phyloP scores from a whole-genome alignment of 2,888 invertebrate genomes.

The Synanthedon andrenaeformis region DNA sequence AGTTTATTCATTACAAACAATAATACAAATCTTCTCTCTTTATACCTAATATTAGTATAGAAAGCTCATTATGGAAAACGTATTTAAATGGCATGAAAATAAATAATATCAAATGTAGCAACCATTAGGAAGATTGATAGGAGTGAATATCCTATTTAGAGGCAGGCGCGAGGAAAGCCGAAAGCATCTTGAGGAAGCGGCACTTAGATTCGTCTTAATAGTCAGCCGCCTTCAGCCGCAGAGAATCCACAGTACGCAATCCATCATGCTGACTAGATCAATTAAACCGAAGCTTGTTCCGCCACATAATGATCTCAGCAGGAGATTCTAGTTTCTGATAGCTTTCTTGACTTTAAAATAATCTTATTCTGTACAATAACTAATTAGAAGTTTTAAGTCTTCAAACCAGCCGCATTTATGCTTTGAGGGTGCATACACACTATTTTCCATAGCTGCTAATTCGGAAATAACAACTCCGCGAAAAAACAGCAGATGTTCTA shows the following conservation, averaged over 20 bases:
- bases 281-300: constrained; percentile 33
- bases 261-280: constrained; percentile 46
- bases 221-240: constrained; percentile 21
- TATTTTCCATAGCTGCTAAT: too few species aligned
- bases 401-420: too few species aligned
- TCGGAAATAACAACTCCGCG: too few species aligned
- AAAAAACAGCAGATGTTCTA: too few species aligned
- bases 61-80: background rate
- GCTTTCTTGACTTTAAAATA: background rate
- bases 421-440: too few species aligned
- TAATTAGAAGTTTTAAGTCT: too few species aligned
- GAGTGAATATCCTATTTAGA: constrained; percentile 7
- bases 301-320: constrained; percentile 20
- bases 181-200: constrained; percentile 20
- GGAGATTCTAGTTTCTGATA: constrained; percentile 16
- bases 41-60: too few species aligned
- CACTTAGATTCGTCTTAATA: constrained; percentile 35
- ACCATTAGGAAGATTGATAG: constrained; percentile 12
- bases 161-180: constrained; percentile 10
- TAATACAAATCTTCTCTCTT: too few species aligned
- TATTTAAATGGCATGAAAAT: background rate
- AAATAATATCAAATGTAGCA: background rate
- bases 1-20: too few species aligned
- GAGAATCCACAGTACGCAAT: constrained; percentile 19
- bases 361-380: too few species aligned